Base-by-base conservation (phyloP, 2,888 invertebrate species). In the Bruchidius siliquastri region DNA sequence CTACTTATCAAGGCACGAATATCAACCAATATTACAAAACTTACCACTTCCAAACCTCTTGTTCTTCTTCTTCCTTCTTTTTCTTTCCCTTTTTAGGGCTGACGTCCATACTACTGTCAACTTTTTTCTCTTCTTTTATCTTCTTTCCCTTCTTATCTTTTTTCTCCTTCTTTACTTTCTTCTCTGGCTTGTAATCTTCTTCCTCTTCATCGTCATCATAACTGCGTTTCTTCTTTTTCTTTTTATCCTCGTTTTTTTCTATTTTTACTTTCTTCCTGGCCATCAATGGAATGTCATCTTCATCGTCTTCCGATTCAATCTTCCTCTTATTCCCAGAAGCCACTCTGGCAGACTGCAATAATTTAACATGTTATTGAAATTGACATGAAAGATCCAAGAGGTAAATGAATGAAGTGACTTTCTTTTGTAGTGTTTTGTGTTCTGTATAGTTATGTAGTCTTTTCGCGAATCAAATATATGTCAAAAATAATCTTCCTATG, bases 1-100 rank as follows among this genome's bases (percentile, higher is more conserved):
- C n/a, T n/a, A n/a, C n/a, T n/a, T n/a, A n/a, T n/a, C n/a, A n/a
- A n/a, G n/a, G n/a, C n/a, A n/a, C n/a, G n/a, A n/a, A n/a, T n/a
- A n/a, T n/a, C n/a, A n/a, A n/a, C n/a, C n/a, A n/a, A n/a, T n/a
- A n/a, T 26, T 26, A 4, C 26, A 26, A 49, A 49, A 49, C 90
- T 89, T 88, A 96, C 96, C 96, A 96, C 90, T 95, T 94, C 96
- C 96, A 96, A 74, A 96, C 96, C 87, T 96, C 94, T 81, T 90
- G 91, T 79, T 92, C 91, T 77, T 94, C 94, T 72, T 95, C 95
- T 79, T 92, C 92, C 83, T 94, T 94, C 85, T 94, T 94, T 85
- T 93, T 94, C 73, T 90, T 90, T 18, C 83, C 81, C 68, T 90
- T 90, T 70, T 91, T 91, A 80, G 89, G 88, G 80, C 87, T 82